These are phyloP conservation scores for Periophthalmodon schlosseri DNA, from an alignment of 2,113 vertebrate species.

Conservation along the genomic window DNA sequence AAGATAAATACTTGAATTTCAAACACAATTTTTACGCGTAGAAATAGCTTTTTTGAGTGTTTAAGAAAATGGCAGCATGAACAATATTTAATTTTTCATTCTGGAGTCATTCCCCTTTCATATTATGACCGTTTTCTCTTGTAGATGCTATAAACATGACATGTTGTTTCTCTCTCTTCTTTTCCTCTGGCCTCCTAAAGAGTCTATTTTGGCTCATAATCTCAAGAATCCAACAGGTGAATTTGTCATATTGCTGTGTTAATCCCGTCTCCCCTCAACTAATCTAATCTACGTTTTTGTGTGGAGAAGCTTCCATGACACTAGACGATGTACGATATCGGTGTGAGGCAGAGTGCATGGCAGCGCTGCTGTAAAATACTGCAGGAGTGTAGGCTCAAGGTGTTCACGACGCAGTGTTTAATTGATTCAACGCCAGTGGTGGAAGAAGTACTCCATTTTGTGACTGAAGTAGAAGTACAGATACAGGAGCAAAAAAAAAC, in stretches of 20 bases:
- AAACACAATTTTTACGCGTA: too few relatives aligned
- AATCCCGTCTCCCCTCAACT: slow-evolving; percentile 34
- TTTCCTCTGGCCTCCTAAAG: slow-evolving; percentile 83
- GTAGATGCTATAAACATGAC: slow-evolving; percentile 73
- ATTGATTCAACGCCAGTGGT: neutral
- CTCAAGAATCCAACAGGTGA: slow-evolving; percentile 99
- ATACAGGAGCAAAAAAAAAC: too few relatives aligned
- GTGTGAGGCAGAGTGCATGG: slow-evolving; percentile 41
- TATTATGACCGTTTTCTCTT: slow-evolving; percentile 26
- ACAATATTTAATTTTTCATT: slow-evolving; percentile 17
- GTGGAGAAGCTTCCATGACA: slow-evolving; percentile 8
- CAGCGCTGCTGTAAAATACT: slow-evolving; percentile 26
- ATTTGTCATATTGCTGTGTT: slow-evolving; percentile 78
- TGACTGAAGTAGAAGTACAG: too few relatives aligned
- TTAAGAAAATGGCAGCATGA: slow-evolving; percentile 62
- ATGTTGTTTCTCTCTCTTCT: slow-evolving; percentile 84
- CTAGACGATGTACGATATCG: neutral
- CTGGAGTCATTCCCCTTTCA: slow-evolving; percentile 24
- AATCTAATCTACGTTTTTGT: slow-evolving; percentile 33
- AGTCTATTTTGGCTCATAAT: slow-evolving; percentile 98
- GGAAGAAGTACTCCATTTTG: too few relatives aligned
- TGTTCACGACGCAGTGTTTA: neutral
- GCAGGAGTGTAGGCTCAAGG: neutral
- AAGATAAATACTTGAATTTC: too few relatives aligned
- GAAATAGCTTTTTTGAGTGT: slow-evolving; percentile 9